Evolutionary conservation across 2,888 invertebrate species (phyloP).

Genomic region (Drosophila engyochracea): DNA sequence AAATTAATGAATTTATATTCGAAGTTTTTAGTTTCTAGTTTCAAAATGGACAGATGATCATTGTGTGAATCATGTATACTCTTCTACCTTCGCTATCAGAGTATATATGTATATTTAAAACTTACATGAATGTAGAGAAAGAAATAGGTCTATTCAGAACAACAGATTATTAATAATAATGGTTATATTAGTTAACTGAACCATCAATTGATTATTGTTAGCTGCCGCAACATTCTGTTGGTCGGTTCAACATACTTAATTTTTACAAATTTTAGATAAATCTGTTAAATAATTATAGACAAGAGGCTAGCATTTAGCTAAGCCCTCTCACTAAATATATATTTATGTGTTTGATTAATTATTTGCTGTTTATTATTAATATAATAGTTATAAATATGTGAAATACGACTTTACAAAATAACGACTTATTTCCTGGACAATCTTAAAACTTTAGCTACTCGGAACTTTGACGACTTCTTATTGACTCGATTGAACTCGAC

Average conservation of each 20-base stretch:
- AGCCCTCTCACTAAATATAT: neutral
- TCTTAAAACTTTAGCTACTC: neutral
- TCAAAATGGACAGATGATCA: too few species aligned
- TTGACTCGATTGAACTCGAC: neutral
- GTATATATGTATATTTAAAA: too few species aligned
- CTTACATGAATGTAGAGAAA: too few species aligned
- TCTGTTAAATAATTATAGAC: neutral
- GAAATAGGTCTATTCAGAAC: too few species aligned
- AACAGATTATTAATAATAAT: too few species aligned
- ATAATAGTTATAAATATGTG: too few species aligned
- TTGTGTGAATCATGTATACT: too few species aligned
- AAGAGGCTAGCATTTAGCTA: neutral
- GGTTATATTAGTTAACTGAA: too few species aligned
- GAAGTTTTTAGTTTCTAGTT: accelerated
- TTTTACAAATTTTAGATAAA: neutral
- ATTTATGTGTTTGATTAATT: too few species aligned
- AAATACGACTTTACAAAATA: neutral
- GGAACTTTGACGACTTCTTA: neutral
- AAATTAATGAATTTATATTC: too few species aligned
- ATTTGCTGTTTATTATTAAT: too few species aligned
- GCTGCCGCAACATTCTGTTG: neutral
- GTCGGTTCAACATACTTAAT: neutral
- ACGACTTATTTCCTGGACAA: neutral
- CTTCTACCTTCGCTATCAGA: too few species aligned
- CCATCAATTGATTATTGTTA: neutral